Conservation (phyloP, 1,140 invertebrate species). For the Physella acuta region DNA sequence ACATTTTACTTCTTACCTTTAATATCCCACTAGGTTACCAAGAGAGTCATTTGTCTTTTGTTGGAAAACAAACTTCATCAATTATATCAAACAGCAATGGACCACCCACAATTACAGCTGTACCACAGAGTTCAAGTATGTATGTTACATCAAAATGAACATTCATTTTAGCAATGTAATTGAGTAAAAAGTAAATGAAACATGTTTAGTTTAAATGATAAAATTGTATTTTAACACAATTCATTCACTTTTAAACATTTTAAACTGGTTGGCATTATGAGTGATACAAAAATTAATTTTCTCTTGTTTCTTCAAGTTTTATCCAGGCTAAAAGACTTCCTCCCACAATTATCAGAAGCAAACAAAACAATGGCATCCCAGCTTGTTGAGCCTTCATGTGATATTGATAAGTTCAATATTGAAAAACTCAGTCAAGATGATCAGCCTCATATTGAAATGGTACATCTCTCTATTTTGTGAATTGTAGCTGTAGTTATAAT, state of each 20-base stretch:
- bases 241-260: not conserved
- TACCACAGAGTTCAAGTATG: not conserved
- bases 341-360: not conserved
- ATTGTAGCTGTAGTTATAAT: too few relatives aligned
- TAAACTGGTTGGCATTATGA: not conserved
- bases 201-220: not conserved
- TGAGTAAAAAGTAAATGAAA: not conserved
- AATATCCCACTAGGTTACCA: too few relatives aligned
- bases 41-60: too few relatives aligned
- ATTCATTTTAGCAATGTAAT: not conserved
- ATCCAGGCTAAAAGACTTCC: not conserved
- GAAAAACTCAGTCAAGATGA: not conserved
- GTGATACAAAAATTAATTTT: not conserved
- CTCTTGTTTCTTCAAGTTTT: not conserved
- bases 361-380: not conserved
- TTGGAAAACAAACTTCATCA: too few relatives aligned
- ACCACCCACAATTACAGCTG: too few relatives aligned
- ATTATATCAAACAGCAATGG: too few relatives aligned
- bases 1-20: too few relatives aligned
- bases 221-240: not conserved
- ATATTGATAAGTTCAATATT: not conserved
- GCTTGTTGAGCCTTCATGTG: not conserved
- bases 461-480: too few relatives aligned
- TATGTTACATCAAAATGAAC: not conserved
- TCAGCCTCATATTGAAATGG: not conserved